phyloP scores from a whole-genome alignment of 2,797 vertebrate genomes.

The Cryptoprocta ferox region DNA sequence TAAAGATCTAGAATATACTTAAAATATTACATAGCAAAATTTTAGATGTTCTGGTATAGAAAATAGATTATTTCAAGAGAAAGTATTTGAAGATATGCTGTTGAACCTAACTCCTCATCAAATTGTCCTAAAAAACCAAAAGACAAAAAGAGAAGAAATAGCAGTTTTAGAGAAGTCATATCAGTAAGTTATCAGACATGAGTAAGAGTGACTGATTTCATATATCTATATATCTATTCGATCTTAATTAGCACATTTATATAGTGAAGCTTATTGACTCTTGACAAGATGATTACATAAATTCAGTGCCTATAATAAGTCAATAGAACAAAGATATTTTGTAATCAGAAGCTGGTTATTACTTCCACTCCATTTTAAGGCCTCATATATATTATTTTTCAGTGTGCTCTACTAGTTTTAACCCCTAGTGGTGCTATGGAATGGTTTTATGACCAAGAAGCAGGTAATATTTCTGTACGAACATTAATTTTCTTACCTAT shows the following conservation, averaged over 20 bases:
- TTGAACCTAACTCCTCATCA: constrained; percentile 48
- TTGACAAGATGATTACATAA: background rate
- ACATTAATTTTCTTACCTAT: background rate
- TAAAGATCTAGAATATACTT: constrained; percentile 52
- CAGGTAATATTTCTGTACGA: background rate
- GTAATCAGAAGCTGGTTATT: background rate
- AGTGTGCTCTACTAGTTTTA: background rate
- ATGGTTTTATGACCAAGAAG: background rate
- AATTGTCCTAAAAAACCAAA: constrained; percentile 74
- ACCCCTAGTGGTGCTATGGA: background rate
- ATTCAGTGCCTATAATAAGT: background rate
- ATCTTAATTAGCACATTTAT: constrained; percentile 9
- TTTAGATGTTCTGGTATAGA: constrained; percentile 75
- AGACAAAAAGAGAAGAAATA: constrained; percentile 66
- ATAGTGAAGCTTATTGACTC: background rate
- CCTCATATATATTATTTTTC: background rate
- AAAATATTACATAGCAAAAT: constrained; percentile 46
- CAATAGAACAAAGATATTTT: background rate
- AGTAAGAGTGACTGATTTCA: constrained; percentile 58
- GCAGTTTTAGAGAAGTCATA: constrained; percentile 67
- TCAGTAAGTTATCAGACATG: constrained; percentile 72
- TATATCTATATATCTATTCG: background rate
- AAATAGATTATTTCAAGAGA: constrained; percentile 68
- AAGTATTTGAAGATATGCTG: constrained; percentile 71
- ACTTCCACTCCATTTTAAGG: background rate